phyloP scores from a whole-genome alignment of 2,888 invertebrate genomes.

The Cerastis leucographa region DNA sequence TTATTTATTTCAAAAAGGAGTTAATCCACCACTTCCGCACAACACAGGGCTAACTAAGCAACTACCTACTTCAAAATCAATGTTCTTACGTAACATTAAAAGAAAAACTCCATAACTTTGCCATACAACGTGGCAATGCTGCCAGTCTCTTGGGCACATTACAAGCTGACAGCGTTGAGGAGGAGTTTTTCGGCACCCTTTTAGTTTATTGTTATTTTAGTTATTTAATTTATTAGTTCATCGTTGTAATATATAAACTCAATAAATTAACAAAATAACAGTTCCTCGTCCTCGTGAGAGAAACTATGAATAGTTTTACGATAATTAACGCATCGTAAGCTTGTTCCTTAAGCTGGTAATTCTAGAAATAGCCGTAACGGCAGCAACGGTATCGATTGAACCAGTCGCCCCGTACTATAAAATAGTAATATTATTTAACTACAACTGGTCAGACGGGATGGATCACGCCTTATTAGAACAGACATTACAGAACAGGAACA shows the following conservation, averaged over 20 bases:
- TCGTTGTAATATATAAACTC: too few species aligned
- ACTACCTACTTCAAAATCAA: background rate
- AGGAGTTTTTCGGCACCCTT: too few species aligned
- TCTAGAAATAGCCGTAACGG: background rate
- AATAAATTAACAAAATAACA: background rate
- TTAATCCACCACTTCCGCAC: background rate
- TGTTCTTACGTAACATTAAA: background rate
- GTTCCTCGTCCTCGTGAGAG: slow-evolving; percentile 22
- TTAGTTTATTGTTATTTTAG: too few species aligned
- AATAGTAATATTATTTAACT: slow-evolving; percentile 17
- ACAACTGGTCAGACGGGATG: slow-evolving; percentile 10
- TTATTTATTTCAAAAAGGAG: background rate
- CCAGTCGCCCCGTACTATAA: slow-evolving; percentile 20
- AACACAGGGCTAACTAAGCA: background rate
- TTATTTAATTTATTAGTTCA: too few species aligned
- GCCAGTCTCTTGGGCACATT: too few species aligned
- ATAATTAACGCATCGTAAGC: background rate
- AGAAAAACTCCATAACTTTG: background rate
- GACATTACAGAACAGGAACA: background rate
- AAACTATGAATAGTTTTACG: slow-evolving; percentile 33
- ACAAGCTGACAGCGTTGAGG: too few species aligned
- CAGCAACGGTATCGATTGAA: slow-evolving; percentile 1
- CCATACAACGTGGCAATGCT: too few species aligned
- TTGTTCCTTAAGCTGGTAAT: slow-evolving; percentile 20
- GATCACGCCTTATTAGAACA: background rate